phyloP scores from a whole-genome alignment of 1,140 invertebrate species.

The Charaxes varanes region DNA sequence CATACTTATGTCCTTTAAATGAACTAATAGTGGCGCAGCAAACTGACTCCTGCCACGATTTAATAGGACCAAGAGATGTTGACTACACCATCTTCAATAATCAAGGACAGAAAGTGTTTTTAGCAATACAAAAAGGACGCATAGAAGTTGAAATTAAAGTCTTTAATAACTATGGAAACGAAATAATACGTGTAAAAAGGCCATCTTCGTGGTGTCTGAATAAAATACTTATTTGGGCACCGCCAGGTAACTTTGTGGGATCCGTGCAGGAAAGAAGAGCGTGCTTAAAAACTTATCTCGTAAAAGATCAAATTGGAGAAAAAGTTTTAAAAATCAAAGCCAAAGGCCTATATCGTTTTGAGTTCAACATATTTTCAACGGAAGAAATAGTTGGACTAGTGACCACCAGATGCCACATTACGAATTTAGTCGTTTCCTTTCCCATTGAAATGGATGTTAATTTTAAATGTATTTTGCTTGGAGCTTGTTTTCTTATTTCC shows the following conservation, averaged over 20 bases:
- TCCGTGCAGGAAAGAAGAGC: constrained; percentile 17
- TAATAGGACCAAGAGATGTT: constrained; percentile 23
- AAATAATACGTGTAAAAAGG: constrained; percentile 35
- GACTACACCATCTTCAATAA: constrained; percentile 40
- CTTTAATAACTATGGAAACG: constrained; percentile 44
- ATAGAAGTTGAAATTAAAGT: constrained; percentile 29
- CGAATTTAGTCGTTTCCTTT: constrained; percentile 30
- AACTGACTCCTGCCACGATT: constrained; percentile 30
- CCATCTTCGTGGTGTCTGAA: constrained; percentile 23
- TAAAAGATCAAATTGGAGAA: constrained; percentile 22
- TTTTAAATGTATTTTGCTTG: constrained; percentile 33
- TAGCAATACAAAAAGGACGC: constrained; percentile 25
- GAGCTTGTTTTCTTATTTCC: constrained; percentile 36
- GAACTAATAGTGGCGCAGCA: constrained; percentile 31
- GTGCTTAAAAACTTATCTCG: constrained; percentile 19
- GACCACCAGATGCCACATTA: constrained; percentile 12
- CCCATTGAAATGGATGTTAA: constrained; percentile 27
- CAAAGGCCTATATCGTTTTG: constrained; percentile 5
- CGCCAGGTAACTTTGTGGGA: constrained; percentile 34
- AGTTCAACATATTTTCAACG: constrained; percentile 21
- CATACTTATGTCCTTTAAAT: constrained; percentile 33
- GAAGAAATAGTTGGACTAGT: constrained; percentile 22
- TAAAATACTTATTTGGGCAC: constrained; percentile 32
- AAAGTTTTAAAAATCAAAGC: constrained; percentile 26
- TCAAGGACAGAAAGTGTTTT: constrained; percentile 38